Conservation (phyloP, 2,797 vertebrate genomes). For the Chiroxiphia lanceolata region DNA sequence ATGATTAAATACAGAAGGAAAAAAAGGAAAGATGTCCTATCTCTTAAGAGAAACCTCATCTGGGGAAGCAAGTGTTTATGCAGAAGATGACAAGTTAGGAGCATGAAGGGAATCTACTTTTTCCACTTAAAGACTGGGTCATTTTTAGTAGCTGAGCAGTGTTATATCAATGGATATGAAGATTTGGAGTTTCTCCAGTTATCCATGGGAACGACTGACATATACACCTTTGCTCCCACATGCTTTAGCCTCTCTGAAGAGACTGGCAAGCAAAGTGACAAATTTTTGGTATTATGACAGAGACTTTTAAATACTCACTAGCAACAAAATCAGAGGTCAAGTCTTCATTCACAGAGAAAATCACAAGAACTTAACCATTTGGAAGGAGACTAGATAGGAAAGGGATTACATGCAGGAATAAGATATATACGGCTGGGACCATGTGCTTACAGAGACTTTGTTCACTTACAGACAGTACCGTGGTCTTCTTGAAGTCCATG, state of each 20-base stretch:
- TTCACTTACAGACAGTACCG: neutral
- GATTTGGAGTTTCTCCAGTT: neutral
- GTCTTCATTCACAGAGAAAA: neutral
- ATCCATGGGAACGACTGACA: neutral
- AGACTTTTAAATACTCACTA: neutral
- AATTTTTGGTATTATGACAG: neutral
- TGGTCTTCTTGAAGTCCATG: neutral
- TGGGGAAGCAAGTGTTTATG: slow-evolving; percentile 16
- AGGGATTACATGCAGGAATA: neutral
- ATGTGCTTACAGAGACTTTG: neutral
- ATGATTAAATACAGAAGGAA: slow-evolving; percentile 24
- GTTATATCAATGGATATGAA: neutral
- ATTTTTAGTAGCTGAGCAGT: neutral
- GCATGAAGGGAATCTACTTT: slow-evolving; percentile 17
- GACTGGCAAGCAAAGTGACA: neutral
- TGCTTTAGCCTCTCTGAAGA: neutral
- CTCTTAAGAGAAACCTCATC: slow-evolving; percentile 18
- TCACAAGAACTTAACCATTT: neutral
- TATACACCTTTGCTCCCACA: neutral
- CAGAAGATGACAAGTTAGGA: slow-evolving; percentile 2
- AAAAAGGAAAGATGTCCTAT: slow-evolving; percentile 1
- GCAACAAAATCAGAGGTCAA: neutral
- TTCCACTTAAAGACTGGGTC: neutral
- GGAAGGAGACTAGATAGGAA: neutral
- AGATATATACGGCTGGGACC: neutral